A percentile compares a stretch with the other conserved stretches of the same genome.
These are phyloP conservation scores for Pseudococcus viburni DNA, from an alignment of 2,888 invertebrate genomes.

Conservation along the genomic window DNA sequence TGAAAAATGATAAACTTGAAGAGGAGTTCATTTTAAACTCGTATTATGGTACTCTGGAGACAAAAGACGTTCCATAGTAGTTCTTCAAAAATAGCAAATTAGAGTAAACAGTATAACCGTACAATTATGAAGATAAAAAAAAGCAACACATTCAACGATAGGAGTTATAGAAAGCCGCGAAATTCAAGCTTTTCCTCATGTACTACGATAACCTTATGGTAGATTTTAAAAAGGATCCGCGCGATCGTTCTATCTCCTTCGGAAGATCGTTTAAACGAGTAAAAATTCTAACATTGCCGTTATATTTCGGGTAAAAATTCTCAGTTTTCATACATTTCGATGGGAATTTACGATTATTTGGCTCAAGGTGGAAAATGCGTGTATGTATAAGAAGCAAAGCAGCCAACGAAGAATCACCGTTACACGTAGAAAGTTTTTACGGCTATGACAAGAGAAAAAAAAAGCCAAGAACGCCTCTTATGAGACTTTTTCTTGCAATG, in stretches of 20 bases:
- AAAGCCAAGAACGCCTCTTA: conserved; percentile 2
- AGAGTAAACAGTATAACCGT: conserved; percentile 12
- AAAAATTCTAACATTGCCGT: not conserved
- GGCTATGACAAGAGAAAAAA: not conserved
- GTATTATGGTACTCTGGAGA: conserved; percentile 33
- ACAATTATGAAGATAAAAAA: conserved; percentile 47
- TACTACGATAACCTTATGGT: not conserved
- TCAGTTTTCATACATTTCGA: not conserved
- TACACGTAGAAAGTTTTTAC: conserved; percentile 16
- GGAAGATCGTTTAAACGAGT: not conserved
- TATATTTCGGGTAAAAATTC: conserved; percentile 4
- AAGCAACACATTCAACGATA: not conserved
- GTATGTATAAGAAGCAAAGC: not conserved
- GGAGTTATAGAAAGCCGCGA: conserved; percentile 18
- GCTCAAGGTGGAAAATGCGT: conserved; percentile 11
- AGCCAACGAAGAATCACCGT: conserved; percentile 4
- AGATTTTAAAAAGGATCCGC: not conserved
- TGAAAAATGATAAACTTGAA: conserved; percentile 32
- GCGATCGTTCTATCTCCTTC: not conserved
- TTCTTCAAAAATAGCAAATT: conserved; percentile 30
- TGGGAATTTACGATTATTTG: conserved; percentile 9
- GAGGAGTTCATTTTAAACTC: conserved; percentile 29
- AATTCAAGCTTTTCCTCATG: not conserved
- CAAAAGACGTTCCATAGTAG: not conserved
- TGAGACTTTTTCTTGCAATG: conserved; percentile 38